Evolutionary conservation across 2,888 invertebrate genomes (phyloP), one percentile per base, ranked within the genome.

Genomic region (Leptura quadrifasciata): DNA sequence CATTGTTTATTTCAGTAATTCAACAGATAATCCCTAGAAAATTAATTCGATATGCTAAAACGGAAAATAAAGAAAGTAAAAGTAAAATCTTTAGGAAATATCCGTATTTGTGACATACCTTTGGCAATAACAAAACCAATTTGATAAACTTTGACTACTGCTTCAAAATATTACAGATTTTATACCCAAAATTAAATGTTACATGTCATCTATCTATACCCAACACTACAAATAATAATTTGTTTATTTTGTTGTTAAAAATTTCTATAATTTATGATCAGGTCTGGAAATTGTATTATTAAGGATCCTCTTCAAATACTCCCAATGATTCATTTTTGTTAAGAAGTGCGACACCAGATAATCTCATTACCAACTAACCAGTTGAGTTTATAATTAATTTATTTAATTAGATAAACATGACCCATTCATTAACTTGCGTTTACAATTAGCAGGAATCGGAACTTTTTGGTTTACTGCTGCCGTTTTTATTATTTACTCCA

Each of bases 321-420:
- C n/a, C 47, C 47, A 47, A 2, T n/a, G 5, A 47, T 15, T 47
- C n/a, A 47, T 12, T 47, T 47, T 10, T n/a, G n/a, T n/a, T 31
- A 31, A 31, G 27, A 31, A 31, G 6, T 31, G 27, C 6, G 0
- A 8, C 27, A 61, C 17, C 20, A 18, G 18, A 18, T 63, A 63
- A 39, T 63, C 8, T 18, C 3, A 60, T 27, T 24, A 60, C 27
- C 60, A 60, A 60, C 8, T n/a, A 31, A 9, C 39, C 63, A 39
- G 18, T 20, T 63, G 63, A 39, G 9, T 39, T 31, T 63, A 63
- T 39, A 63, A 60, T 63, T 20, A 63, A 12, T 18, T 39, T 4
- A 39, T 63, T 18, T 63, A 63, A 63, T 63, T 63, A 63, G 18
- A 27, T 35, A 63, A 35, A 63, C 63, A 63, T 31, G 2, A 6